These are phyloP conservation scores for Acipenser ruthenus DNA, from an alignment of 2,797 vertebrate species.

Conservation along the genomic window DNA sequence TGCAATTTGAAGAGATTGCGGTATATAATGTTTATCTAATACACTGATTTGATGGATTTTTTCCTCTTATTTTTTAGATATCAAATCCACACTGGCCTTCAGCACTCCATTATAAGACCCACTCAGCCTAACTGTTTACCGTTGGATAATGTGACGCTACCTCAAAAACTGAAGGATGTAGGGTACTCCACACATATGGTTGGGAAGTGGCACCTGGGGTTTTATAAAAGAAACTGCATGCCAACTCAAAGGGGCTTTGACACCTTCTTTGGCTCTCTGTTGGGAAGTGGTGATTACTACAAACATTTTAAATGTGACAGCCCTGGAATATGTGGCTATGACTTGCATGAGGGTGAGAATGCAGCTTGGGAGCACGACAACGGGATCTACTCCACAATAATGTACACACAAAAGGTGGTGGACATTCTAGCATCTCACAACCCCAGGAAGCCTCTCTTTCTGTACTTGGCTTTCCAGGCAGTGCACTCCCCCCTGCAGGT, in stretches of 20 bases:
- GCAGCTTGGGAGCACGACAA: conserved; percentile 80
- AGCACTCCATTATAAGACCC: conserved; percentile 62
- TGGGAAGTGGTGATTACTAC: conserved; percentile 68
- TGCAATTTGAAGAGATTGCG: no score
- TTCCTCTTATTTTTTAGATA: no score
- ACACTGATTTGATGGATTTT: no score
- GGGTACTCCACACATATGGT: conserved; percentile 24
- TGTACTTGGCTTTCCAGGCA: conserved; percentile 86
- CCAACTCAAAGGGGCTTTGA: conserved; percentile 66
- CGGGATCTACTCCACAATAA: conserved; percentile 83
- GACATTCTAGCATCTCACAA: conserved; percentile 74
- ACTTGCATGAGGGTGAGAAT: conserved; percentile 79
- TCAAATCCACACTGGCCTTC: no score
- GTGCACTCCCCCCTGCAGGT: conserved; percentile 80
- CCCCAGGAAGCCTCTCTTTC: conserved; percentile 70
- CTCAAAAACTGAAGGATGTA: conserved; percentile 64
- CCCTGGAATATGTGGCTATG: conserved; percentile 63
- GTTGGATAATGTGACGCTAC: conserved; percentile 62
- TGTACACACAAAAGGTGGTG: conserved; percentile 79
- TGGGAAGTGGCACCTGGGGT: conserved; percentile 33
- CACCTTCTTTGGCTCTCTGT: conserved; percentile 65
- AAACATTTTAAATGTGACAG: conserved; percentile 70
- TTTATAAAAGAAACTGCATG: conserved; percentile 66
- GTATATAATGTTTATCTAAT: no score
- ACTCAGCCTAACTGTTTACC: conserved; percentile 69